Percentiles rank a stretch among this genome's conserved stretches.
Evolutionary conservation across 2,113 vertebrate species (phyloP).

Genomic region (Anas platyrhynchos): DNA sequence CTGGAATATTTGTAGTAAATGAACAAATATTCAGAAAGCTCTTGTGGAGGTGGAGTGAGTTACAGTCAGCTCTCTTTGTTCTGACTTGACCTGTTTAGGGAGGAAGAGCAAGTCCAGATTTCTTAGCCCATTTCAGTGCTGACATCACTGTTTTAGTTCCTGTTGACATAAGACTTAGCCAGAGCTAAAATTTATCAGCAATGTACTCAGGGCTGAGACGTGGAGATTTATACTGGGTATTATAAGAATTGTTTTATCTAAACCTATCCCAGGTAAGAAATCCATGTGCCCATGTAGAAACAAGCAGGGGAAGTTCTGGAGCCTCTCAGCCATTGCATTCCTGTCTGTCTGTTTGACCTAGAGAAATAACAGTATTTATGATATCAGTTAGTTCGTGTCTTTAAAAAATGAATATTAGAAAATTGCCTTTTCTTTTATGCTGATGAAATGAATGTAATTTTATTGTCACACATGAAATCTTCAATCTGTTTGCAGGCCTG

Average conservation of each 20-base stretch:
- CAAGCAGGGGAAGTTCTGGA: not conserved
- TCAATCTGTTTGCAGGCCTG: slow-evolving; percentile 73
- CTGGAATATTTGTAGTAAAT: not conserved
- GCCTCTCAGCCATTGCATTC: not conserved
- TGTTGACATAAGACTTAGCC: not conserved
- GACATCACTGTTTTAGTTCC: not conserved
- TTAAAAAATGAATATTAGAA: not conserved
- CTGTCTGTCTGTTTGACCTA: not conserved
- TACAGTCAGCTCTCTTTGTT: not conserved
- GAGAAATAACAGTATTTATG: not conserved
- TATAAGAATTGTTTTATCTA: not conserved
- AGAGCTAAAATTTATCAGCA: not conserved
- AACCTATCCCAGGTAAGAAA: not conserved
- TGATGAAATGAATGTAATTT: not conserved
- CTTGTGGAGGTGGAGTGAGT: not conserved
- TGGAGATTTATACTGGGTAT: not conserved
- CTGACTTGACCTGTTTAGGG: not conserved
- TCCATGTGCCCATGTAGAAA: not conserved
- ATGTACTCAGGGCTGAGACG: not conserved
- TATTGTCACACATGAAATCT: not conserved
- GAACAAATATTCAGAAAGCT: not conserved
- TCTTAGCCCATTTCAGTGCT: not conserved
- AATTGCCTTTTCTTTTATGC: not conserved
- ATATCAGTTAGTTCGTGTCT: not conserved
- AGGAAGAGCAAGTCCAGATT: not conserved